Evolutionary conservation across 2,888 invertebrate genomes (phyloP).

Genomic region (Drosophila siamana): DNA sequence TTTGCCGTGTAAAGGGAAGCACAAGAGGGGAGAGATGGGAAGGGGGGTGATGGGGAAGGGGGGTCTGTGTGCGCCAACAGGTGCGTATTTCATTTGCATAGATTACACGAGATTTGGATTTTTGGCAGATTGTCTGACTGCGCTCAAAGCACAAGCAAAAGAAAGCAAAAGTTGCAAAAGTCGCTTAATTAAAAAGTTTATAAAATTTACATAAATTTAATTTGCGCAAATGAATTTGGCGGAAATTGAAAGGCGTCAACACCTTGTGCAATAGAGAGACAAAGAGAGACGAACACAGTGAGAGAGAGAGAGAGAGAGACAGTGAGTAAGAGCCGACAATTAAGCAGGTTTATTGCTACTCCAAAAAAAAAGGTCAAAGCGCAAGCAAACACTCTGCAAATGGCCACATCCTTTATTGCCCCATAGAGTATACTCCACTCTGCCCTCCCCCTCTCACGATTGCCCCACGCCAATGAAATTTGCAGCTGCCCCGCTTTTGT

Average conservation of each 20-base stretch:
- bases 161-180: conserved; percentile 34
- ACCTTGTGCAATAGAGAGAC: conserved; percentile 20
- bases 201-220: conserved; percentile 75
- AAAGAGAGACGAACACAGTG: conserved; percentile 21
- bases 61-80: conserved; percentile 51
- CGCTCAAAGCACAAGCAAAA: conserved; percentile 13
- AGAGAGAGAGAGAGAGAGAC: conserved; percentile 27
- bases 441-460: neutral
- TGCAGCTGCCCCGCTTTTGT: conserved; percentile 13
- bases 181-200: conserved; percentile 74
- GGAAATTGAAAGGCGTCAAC: conserved; percentile 40
- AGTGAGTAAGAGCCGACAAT: conserved; percentile 35
- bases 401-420: conserved; percentile 14
- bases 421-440: neutral
- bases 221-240: conserved; percentile 59
- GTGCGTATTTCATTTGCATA: conserved; percentile 75
- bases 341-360: conserved; percentile 23
- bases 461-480: neutral
- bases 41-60: too few species aligned
- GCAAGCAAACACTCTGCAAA: conserved; percentile 10
- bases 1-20: conserved; percentile 14
- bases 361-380: conserved; percentile 24
- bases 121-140: conserved; percentile 30
- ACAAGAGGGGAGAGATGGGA: too few species aligned
- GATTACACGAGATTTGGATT: conserved; percentile 53